Percentiles rank a stretch among this genome's conserved stretches.
Conservation (phyloP, 2,888 invertebrate genomes). For the Leucophenga maculata region DNA sequence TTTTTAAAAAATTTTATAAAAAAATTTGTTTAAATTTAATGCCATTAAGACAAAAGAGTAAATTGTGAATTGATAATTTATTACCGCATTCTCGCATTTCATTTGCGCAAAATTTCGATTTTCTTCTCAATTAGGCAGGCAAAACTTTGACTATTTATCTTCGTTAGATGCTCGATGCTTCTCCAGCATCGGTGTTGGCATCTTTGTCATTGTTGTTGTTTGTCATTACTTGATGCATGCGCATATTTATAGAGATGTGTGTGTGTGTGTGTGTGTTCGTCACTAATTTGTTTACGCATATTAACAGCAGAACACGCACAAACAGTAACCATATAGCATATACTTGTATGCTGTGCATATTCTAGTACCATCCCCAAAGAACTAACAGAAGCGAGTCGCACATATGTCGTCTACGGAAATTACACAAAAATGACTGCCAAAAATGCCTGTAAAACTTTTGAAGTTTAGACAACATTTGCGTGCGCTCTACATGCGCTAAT, state of each 20-base stretch:
- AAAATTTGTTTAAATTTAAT: background rate
- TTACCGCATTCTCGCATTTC: slow-evolving; percentile 50
- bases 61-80: slow-evolving; percentile 32
- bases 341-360: background rate
- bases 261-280: slow-evolving; percentile 29
- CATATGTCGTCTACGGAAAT: background rate
- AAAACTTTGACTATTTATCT: slow-evolving; percentile 61
- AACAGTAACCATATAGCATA: slow-evolving; percentile 19
- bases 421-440: slow-evolving; percentile 10
- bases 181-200: background rate
- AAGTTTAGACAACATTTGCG: slow-evolving; percentile 39
- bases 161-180: slow-evolving; percentile 41
- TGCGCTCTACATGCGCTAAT: slow-evolving; percentile 39
- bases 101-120: slow-evolving; percentile 57
- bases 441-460: slow-evolving; percentile 39
- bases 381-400: slow-evolving; percentile 35
- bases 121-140: slow-evolving; percentile 59
- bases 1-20: no score
- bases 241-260: slow-evolving; percentile 8
- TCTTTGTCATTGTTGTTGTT: slow-evolving; percentile 17
- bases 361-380: background rate
- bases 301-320: slow-evolving; percentile 21
- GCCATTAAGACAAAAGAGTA: no score
- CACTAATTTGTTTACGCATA: slow-evolving; percentile 41
- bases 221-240: slow-evolving; percentile 12